Conservation (phyloP, 2,797 vertebrate species). For the Acrocephalus scirpaceus region DNA sequence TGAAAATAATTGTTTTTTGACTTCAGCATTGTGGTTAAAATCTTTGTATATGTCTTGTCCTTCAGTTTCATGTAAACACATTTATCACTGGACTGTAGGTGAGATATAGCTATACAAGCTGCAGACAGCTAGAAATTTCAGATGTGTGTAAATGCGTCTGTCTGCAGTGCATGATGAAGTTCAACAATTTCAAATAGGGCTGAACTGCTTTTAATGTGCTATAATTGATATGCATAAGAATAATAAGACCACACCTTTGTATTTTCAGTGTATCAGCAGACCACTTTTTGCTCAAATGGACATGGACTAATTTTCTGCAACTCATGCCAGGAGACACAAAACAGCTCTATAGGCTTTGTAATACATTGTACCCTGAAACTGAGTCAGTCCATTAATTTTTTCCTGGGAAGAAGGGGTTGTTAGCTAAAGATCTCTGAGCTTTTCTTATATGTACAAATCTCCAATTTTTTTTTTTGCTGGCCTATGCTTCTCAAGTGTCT, state of each 20-base stretch:
- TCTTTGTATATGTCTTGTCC: neutral
- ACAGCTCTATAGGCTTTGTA: neutral
- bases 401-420: neutral
- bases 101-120: neutral
- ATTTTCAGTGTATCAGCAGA: neutral
- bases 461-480: neutral
- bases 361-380: neutral
- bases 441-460: neutral
- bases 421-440: neutral
- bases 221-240: neutral
- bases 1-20: neutral
- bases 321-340: rapidly evolving
- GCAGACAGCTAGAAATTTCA: neutral
- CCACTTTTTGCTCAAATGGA: neutral
- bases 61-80: neutral
- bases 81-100: neutral
- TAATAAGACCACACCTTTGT: neutral
- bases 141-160: neutral
- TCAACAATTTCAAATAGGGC: neutral
- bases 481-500: neutral
- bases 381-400: neutral
- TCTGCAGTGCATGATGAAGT: neutral
- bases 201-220: neutral
- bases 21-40: neutral
- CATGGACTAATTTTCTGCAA: neutral